Percentiles rank a stretch among this genome's conserved stretches.
phyloP scores from a whole-genome alignment of 1,140 invertebrate genomes.

The Colletes gigas region DNA sequence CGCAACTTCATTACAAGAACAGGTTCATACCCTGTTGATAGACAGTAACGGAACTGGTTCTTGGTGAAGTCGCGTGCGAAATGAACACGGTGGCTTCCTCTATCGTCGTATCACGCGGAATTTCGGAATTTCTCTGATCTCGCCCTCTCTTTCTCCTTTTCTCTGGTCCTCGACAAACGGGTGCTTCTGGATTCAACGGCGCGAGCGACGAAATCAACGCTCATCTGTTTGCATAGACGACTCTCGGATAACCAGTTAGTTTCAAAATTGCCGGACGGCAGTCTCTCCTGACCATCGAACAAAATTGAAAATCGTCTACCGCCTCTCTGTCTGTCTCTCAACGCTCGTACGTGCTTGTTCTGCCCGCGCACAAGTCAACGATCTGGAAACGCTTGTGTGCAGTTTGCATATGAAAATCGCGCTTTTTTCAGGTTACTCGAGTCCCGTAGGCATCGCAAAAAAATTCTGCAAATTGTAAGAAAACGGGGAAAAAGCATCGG shows the following conservation, averaged over 20 bases:
- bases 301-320: constrained; percentile 73
- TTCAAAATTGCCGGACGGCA: constrained; percentile 59
- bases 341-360: constrained; percentile 48
- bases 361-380: background rate
- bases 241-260: constrained; percentile 61
- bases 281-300: constrained; percentile 58
- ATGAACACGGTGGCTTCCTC: background rate
- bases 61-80: background rate
- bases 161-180: constrained; percentile 13
- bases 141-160: constrained; percentile 14
- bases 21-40: background rate
- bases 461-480: too few species aligned
- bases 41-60: constrained; percentile 15
- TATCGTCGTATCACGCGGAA: background rate
- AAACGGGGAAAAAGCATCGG: too few species aligned
- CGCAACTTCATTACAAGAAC: background rate
- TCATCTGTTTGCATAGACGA: constrained; percentile 62
- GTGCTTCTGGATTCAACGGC: constrained; percentile 37
- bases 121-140: constrained; percentile 29
- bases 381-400: constrained; percentile 8
- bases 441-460: too few species aligned
- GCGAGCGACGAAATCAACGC: constrained; percentile 57
- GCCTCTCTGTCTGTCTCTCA: constrained; percentile 53
- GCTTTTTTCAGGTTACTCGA: too few species aligned
- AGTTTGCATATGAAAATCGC: too few species aligned